Evolutionary conservation across 2,888 invertebrate species (phyloP).

Genomic region (Dusona sp.): DNA sequence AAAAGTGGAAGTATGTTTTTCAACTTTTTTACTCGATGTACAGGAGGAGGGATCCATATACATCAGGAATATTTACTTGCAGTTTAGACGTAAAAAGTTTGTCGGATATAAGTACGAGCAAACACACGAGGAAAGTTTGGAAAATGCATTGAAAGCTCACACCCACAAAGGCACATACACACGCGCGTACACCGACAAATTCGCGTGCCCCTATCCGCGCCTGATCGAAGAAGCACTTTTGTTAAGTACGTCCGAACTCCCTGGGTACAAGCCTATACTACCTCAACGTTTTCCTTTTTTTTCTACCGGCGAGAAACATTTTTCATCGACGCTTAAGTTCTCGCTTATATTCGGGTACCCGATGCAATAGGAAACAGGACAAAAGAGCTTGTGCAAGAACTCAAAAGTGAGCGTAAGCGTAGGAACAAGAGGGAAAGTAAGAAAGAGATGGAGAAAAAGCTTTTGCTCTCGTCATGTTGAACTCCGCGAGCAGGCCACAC

Average conservation of each 20-base stretch:
- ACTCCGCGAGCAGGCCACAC: slow-evolving; percentile 16
- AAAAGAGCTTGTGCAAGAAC: slow-evolving; percentile 11
- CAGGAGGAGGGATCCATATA: not conserved
- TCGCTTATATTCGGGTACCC: slow-evolving; percentile 29
- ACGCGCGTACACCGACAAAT: slow-evolving; percentile 29
- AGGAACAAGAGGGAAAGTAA: slow-evolving; percentile 18
- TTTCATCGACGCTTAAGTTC: slow-evolving; percentile 56
- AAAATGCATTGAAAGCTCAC: not conserved
- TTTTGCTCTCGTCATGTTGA: not conserved
- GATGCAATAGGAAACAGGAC: slow-evolving; percentile 13
- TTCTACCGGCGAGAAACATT: slow-evolving; percentile 46
- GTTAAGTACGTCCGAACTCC: slow-evolving; percentile 54
- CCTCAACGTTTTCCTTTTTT: slow-evolving; percentile 16
- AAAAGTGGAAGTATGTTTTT: not conserved
- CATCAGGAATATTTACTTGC: not conserved
- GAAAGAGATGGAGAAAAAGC: slow-evolving; percentile 5
- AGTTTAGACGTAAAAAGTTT: slow-evolving; percentile 12
- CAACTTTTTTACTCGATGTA: not conserved
- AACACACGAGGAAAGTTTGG: slow-evolving; percentile 13
- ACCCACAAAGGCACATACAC: not conserved
- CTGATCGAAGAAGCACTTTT: slow-evolving; percentile 50
- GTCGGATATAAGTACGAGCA: too few species aligned
- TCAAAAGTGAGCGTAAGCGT: slow-evolving; percentile 4
- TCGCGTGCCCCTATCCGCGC: slow-evolving; percentile 21
- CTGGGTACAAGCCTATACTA: not conserved